Evolutionary conservation across 2,797 vertebrate genomes (phyloP).

Genomic region (Margarornis squamiger): DNA sequence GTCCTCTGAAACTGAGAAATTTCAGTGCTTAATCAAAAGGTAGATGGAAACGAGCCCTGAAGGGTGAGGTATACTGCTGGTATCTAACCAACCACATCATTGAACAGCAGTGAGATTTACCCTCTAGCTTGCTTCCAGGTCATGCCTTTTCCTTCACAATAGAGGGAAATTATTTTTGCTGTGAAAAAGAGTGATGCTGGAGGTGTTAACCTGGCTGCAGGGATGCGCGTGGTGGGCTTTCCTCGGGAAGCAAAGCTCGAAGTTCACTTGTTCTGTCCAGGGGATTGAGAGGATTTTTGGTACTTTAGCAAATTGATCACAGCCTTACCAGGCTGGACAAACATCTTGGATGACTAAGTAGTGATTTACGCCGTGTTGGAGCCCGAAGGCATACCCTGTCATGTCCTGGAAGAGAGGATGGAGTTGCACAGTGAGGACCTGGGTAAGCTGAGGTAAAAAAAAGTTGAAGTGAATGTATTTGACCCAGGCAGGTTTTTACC

Average conservation of each 20-base stretch:
- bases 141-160: neutral
- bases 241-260: neutral
- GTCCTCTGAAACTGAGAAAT: neutral
- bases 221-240: fast-evolving
- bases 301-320: neutral
- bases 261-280: neutral
- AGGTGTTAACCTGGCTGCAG: neutral
- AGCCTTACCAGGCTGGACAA: neutral
- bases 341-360: neutral
- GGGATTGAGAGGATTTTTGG: neutral
- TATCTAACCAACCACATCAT: fast-evolving
- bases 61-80: fast-evolving
- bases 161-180: neutral
- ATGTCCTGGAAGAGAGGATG: neutral
- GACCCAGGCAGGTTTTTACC: neutral
- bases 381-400: too few species aligned
- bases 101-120: neutral
- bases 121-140: neutral
- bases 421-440: neutral
- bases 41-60: neutral
- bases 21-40: neutral
- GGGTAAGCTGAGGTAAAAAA: neutral
- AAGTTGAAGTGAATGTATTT: neutral
- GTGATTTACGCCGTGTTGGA: neutral
- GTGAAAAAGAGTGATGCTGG: neutral